Evolutionary conservation across 2,113 vertebrate species (phyloP), one percentile per base, ranked within the genome.

Genomic region (Pseudorasbora parva): DNA sequence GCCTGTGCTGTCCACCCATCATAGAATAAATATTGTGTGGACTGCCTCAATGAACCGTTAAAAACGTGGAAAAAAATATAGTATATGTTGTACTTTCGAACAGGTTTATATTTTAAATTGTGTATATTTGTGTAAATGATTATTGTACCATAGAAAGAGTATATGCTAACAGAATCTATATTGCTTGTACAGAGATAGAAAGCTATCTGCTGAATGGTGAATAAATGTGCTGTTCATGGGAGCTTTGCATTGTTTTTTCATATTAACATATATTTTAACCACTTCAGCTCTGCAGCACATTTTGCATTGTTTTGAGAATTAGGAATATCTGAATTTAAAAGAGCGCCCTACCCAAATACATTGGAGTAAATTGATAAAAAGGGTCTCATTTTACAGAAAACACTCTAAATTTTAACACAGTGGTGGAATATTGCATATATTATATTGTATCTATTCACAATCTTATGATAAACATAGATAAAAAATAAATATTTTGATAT

Each of bases 91-190:
- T 86, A 83, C 83, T 81, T 85, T 68, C 37, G 81, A 86, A 49
- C 54, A 57, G 74, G 77, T 87, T 87, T 88, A 85, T 88, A 85
- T 83, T 68, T 75, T 51, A 62, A 74, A 79, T 72, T 47, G 78
- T 85, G 78, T 87, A 88, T 81, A 88, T 84, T 88, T 87, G 78
- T 87, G 85, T 88, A 88, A 78, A 87, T 85, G 47, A 85, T 77
- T 85, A 88, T 81, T 88, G 87, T 88, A 88, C 82, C 19, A 85
- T 88, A 88, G 88, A 75, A 83, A 86, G 83, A 88, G 54, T 86
- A 81, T 88, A 88, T 86, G 76, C 81, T 77, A 84, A 85, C 76
- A 88, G 27, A 78, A 80, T 78, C 83, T 88, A 84, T 88, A 87
- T 81, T 87, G 85, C 81, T 81, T 87, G 85, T 84, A 88, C 88